Evolutionary conservation across 1,140 invertebrate genomes (phyloP).

Genomic region (Acromyrmex charruanus): DNA sequence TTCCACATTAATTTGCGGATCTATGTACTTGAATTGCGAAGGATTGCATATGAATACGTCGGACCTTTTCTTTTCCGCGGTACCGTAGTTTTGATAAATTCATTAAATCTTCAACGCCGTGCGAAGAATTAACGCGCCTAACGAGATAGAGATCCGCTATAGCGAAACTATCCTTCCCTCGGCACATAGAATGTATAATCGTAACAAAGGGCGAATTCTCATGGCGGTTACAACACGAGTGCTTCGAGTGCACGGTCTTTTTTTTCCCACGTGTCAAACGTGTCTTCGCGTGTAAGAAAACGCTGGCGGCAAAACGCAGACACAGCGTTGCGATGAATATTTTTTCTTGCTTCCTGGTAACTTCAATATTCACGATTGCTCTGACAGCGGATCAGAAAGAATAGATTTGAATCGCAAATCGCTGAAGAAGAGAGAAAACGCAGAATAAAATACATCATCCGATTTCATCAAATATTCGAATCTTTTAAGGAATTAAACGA

Average conservation of each 20-base stretch:
- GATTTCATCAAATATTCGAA: neutral
- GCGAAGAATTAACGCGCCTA: constrained; percentile 23
- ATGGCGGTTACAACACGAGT: constrained; percentile 56
- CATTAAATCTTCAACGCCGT: constrained; percentile 13
- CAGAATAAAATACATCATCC: neutral
- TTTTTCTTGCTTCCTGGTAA: constrained; percentile 53
- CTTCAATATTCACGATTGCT: constrained; percentile 6
- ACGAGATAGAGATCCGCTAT: constrained; percentile 51
- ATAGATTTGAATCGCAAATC: neutral
- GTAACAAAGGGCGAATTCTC: constrained; percentile 70
- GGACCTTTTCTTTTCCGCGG: neutral
- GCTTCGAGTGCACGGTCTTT: constrained; percentile 21
- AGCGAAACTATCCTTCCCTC: constrained; percentile 29
- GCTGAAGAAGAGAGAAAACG: neutral
- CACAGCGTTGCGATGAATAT: constrained; percentile 36
- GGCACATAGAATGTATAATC: constrained; percentile 12
- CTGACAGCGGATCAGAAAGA: neutral
- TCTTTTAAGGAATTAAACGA: neutral
- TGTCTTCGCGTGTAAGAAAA: constrained; percentile 66
- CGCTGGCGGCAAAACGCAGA: constrained; percentile 38
- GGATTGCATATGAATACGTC: neutral
- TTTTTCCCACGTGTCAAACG: constrained; percentile 68
- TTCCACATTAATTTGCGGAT: neutral
- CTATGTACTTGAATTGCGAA: neutral
- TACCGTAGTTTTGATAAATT: constrained; percentile 19